Conservation (phyloP, 2,888 invertebrate species). For the Papilio elwesi region DNA sequence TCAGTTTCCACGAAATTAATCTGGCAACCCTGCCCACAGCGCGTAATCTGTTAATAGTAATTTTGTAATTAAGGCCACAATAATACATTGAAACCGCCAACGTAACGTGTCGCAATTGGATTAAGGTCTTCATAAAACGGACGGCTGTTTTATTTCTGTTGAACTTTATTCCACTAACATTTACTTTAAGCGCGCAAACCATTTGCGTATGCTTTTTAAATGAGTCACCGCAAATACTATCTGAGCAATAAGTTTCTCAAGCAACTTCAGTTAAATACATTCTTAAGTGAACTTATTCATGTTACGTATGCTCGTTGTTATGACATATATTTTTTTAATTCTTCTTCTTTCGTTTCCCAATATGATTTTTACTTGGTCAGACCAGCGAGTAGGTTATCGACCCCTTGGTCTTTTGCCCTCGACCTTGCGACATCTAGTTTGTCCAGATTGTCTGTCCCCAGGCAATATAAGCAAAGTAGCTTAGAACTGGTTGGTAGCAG, state of each 20-base stretch:
- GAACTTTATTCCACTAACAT: conserved; percentile 22
- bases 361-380: no score
- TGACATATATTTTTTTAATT: not conserved
- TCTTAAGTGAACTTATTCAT: not conserved
- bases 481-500: no score
- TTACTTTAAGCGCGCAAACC: conserved; percentile 20
- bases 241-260: conserved; percentile 14
- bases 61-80: conserved; percentile 38
- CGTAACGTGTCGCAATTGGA: conserved; percentile 34
- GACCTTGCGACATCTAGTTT: no score
- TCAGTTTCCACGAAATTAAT: conserved; percentile 6
- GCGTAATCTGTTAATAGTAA: conserved; percentile 39
- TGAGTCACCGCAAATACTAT: conserved; percentile 25
- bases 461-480: no score
- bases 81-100: conserved; percentile 34
- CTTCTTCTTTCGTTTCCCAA: no score
- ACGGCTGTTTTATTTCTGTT: conserved; percentile 28
- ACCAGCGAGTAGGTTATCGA: no score
- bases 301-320: not conserved
- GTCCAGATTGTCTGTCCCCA: no score
- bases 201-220: conserved; percentile 23
- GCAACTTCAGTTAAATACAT: not conserved
- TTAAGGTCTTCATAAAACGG: conserved; percentile 38
- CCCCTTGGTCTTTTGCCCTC: no score
- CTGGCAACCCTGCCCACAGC: conserved; percentile 29